Evolutionary conservation across 2,797 vertebrate species (phyloP).

Genomic region (Aldrovandia affinis): DNA sequence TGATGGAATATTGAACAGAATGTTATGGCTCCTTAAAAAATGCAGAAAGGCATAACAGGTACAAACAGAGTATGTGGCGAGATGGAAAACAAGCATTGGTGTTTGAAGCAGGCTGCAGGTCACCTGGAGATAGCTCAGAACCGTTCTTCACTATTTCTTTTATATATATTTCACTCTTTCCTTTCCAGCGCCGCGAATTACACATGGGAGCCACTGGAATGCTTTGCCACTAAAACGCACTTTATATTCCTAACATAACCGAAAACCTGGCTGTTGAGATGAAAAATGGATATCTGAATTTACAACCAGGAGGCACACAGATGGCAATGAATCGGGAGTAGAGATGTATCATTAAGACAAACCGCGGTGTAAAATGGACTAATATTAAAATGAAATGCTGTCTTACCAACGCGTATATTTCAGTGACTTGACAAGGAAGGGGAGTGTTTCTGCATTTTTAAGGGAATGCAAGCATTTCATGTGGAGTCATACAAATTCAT

Average conservation of each 20-base stretch:
- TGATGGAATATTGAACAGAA: not conserved
- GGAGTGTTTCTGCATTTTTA: not conserved
- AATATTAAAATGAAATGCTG: not conserved
- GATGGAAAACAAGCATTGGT: not conserved
- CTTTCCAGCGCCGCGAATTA: not conserved
- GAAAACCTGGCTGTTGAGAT: not conserved
- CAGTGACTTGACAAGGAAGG: not conserved
- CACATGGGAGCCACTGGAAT: not conserved
- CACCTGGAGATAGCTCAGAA: not conserved
- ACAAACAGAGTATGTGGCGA: not conserved
- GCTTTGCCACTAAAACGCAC: not conserved
- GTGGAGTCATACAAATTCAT: not conserved
- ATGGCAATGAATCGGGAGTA: not conserved
- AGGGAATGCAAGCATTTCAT: not conserved
- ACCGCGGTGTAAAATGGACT: not conserved
- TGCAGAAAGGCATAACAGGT: not conserved
- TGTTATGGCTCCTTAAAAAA: not conserved
- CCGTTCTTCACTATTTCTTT: not conserved
- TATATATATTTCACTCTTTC: not conserved
- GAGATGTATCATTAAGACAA: not conserved
- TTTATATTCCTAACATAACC: not conserved
- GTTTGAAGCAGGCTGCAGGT: not conserved
- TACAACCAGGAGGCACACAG: not conserved
- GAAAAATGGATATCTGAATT: constrained; percentile 9
- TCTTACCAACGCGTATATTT: not conserved